phyloP scores from a whole-genome alignment of 1,140 invertebrate species.

The Solen grandis region DNA sequence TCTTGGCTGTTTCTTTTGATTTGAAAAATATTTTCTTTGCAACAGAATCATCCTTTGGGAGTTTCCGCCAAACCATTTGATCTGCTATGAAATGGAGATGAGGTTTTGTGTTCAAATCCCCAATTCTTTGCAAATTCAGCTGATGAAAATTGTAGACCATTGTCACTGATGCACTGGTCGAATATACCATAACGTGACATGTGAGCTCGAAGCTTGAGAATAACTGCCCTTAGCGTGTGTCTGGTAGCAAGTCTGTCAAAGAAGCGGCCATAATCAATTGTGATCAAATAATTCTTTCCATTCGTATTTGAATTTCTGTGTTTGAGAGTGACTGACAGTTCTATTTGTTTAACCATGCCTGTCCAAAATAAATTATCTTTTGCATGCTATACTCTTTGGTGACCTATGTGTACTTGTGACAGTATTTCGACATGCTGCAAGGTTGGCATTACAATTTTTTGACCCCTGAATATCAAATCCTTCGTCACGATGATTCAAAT shows the following conservation, averaged over 20 bases:
- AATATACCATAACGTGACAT: constrained; percentile 11
- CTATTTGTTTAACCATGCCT: constrained; percentile 76
- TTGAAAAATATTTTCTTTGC: constrained; percentile 1
- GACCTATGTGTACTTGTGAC: constrained; percentile 5
- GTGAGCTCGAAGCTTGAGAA: constrained; percentile 27
- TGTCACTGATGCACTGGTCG: neutral
- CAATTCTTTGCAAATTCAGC: constrained; percentile 27
- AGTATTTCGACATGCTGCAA: neutral
- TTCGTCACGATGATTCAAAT: constrained; percentile 44
- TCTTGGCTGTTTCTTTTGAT: neutral
- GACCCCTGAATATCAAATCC: constrained; percentile 46
- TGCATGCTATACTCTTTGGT: constrained; percentile 73
- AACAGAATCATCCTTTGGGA: neutral
- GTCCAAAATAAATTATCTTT: constrained; percentile 79
- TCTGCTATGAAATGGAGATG: neutral
- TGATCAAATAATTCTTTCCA: constrained; percentile 22
- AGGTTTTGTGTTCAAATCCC: constrained; percentile 22
- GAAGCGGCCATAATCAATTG: constrained; percentile 53
- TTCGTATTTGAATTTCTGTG: constrained; percentile 44
- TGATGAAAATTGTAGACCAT: constrained; percentile 19
- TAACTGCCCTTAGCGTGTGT: constrained; percentile 35
- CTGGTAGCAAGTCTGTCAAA: constrained; percentile 49
- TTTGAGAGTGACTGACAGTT: constrained; percentile 4
- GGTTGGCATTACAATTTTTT: constrained; percentile 30
- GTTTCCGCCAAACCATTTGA: neutral